phyloP scores from a whole-genome alignment of 2,797 vertebrate species.

The Poeciliopsis paucimaculata region DNA sequence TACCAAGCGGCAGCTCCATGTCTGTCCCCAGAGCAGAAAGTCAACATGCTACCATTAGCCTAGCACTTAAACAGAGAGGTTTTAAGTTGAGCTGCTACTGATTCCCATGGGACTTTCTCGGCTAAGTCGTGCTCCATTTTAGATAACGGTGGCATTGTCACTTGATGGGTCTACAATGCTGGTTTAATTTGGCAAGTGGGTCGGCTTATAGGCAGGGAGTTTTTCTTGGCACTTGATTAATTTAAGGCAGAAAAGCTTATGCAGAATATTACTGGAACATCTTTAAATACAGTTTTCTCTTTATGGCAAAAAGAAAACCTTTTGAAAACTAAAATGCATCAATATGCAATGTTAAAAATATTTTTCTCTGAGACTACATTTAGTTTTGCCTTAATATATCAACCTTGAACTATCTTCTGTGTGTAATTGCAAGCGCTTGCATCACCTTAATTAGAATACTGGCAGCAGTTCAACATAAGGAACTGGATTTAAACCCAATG shows the following conservation, averaged over 20 bases:
- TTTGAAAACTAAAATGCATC: not conserved
- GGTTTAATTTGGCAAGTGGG: not conserved
- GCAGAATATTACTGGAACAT: not conserved
- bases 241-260: not conserved
- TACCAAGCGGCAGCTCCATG: not conserved
- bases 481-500: constrained; percentile 16
- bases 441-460: constrained; percentile 2
- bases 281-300: not conserved
- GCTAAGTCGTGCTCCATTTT: not conserved
- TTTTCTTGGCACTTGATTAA: not conserved
- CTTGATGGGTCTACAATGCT: not conserved
- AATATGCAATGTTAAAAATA: too few species aligned
- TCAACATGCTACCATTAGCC: not conserved
- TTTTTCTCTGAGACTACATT: not conserved
- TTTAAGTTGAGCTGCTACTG: not conserved
- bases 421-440: not conserved
- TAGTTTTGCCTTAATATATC: not conserved
- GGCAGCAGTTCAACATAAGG: not conserved
- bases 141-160: not conserved
- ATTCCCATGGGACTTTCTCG: not conserved
- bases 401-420: not conserved
- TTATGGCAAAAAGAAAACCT: not conserved
- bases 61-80: not conserved
- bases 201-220: not conserved
- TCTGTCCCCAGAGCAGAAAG: not conserved